phyloP scores from a whole-genome alignment of 2,113 vertebrate species.

The Bettongia penicillata region DNA sequence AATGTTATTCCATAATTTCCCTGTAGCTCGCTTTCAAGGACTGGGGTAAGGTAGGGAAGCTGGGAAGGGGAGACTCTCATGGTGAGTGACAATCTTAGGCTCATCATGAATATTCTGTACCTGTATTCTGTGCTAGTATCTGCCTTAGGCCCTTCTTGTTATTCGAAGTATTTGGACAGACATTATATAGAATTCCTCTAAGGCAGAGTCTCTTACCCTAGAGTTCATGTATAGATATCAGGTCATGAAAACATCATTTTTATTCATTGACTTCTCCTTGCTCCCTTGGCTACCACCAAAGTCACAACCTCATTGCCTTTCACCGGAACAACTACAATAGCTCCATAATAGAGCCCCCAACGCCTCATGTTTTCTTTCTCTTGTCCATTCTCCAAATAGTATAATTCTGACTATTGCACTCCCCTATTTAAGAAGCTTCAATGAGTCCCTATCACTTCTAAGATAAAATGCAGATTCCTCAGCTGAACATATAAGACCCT shows the following conservation, averaged over 20 bases:
- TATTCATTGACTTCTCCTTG: background rate
- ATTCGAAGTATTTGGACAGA: background rate
- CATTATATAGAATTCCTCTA: background rate
- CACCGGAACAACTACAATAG: no score
- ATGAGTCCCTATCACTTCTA: background rate
- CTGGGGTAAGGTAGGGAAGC: background rate
- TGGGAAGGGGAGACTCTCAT: conserved; percentile 49
- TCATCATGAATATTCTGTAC: background rate
- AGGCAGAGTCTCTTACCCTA: background rate
- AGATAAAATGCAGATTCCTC: background rate
- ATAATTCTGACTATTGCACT: background rate
- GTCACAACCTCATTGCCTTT: background rate
- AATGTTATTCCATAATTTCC: conserved; percentile 57
- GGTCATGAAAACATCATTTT: background rate
- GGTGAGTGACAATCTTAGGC: conserved; percentile 18
- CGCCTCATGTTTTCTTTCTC: no score
- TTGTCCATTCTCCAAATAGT: background rate
- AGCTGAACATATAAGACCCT: background rate
- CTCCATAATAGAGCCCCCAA: no score
- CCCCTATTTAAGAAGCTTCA: background rate
- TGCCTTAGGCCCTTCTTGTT: background rate
- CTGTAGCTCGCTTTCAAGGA: background rate
- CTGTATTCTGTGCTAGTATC: background rate
- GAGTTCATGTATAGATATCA: background rate
- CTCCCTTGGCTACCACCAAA: background rate